Evolutionary conservation across 2,113 vertebrate species (phyloP), one percentile per base, ranked within the genome.

Genomic region (Myiagra hebetior): DNA sequence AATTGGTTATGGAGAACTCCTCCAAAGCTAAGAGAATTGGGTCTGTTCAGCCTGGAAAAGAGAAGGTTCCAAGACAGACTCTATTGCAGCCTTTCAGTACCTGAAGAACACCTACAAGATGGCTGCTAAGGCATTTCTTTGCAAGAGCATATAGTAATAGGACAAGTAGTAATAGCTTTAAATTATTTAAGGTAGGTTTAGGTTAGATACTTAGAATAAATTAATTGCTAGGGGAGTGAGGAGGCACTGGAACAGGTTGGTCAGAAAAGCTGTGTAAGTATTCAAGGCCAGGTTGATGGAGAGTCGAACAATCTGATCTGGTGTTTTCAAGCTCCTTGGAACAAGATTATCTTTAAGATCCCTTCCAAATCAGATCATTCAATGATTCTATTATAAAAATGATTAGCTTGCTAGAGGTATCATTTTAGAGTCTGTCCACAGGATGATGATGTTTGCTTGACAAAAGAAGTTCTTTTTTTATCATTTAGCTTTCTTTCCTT

Each of bases 401-500:
- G 0, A 44, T 85, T n/a, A 90, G 21, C 9, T 37, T 35, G 5
- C 18, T 73, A 42, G 8, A 64, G 5, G 4, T 46, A 62, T 56
- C 2, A 8, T 69, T 95, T 95, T 49, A 47, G n/a, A 91, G 30
- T 33, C 24, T 42, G 14, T 70, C 42, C 47, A 53, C 46, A 41
- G 24, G n/a, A 67, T 70, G 52, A 60, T 55, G 12, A 82, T 70
- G 24, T 56, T 78, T 96, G n/a, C 35, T 31, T 59, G 52, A 49
- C 24, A 90, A 87, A 93, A 94, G 50, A 70, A 88, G 39, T 67
- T 75, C 16, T 65, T 65, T 85, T 4, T 83, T 96, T 85, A 24
- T 57, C 13, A 33, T 55, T 65, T 59, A 15, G 46, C 46, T 68
- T 16, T 50, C 8, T 39, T n/a, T 44, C 9, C 24, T 37, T 62